phyloP scores from a whole-genome alignment of 2,888 invertebrate genomes.

The Meloe dianella region DNA sequence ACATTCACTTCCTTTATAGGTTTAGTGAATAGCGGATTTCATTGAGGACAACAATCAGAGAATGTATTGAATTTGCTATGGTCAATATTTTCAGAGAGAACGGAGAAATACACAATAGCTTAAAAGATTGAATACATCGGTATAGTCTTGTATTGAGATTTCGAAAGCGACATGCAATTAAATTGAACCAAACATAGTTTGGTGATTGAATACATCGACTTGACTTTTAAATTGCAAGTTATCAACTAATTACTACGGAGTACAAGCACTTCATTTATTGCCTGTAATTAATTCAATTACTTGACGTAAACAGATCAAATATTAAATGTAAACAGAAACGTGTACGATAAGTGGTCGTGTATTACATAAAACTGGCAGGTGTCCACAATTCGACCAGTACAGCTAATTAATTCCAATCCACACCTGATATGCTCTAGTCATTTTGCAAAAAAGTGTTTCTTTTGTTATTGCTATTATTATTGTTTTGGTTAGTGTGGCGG shows the following conservation, averaged over 20 bases:
- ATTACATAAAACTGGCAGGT: constrained; percentile 9
- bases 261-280: background rate
- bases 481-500: background rate
- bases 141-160: too few relatives aligned
- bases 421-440: background rate
- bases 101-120: too few relatives aligned
- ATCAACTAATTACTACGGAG: too few relatives aligned
- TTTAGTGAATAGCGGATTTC: background rate
- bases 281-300: background rate
- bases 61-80: background rate
- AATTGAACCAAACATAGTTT: too few relatives aligned
- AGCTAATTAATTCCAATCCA: background rate
- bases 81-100: too few relatives aligned
- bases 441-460: background rate
- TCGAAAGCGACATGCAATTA: too few relatives aligned
- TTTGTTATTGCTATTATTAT: background rate
- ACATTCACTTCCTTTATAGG: background rate
- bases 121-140: too few relatives aligned
- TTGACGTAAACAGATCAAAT: background rate
- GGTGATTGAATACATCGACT: too few relatives aligned
- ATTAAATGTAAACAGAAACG: background rate
- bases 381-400: background rate
- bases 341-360: background rate
- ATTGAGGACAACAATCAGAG: background rate
- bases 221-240: too few relatives aligned